Percentiles rank a stretch among this genome's conserved stretches.
phyloP scores from a whole-genome alignment of 2,888 invertebrate genomes.

The Ophion ventricosus region DNA sequence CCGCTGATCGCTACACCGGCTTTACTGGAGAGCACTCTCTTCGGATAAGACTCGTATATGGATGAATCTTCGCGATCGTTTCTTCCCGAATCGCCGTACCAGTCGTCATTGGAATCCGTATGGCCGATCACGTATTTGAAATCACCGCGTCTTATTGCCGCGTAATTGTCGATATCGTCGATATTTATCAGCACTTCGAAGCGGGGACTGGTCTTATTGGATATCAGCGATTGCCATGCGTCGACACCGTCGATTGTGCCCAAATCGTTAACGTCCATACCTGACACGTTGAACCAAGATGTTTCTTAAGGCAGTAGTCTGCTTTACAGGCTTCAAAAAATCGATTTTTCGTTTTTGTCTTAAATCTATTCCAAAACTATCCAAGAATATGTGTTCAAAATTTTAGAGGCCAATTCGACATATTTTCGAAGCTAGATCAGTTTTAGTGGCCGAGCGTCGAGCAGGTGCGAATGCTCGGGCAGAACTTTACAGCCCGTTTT shows the following conservation, averaged over 20 bases:
- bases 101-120: conserved; percentile 77
- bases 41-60: conserved; percentile 72
- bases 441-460: no score
- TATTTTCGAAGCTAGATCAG: no score
- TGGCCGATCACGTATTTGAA: conserved; percentile 87
- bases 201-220: conserved; percentile 83
- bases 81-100: conserved; percentile 83
- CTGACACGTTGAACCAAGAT: conserved; percentile 67
- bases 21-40: conserved; percentile 83
- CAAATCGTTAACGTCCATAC: conserved; percentile 82
- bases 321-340: neutral
- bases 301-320: neutral
- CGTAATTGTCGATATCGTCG: conserved; percentile 85
- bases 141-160: conserved; percentile 86
- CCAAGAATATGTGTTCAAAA: no score
- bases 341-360: no score
- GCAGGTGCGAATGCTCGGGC: no score
- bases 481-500: no score
- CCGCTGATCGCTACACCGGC: conserved; percentile 84
- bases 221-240: conserved; percentile 84
- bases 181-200: conserved; percentile 86
- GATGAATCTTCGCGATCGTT: conserved; percentile 75
- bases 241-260: conserved; percentile 86
- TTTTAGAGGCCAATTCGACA: no score
- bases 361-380: no score